phyloP scores from a whole-genome alignment of 2,113 vertebrate species.

The Petromus typicus region DNA sequence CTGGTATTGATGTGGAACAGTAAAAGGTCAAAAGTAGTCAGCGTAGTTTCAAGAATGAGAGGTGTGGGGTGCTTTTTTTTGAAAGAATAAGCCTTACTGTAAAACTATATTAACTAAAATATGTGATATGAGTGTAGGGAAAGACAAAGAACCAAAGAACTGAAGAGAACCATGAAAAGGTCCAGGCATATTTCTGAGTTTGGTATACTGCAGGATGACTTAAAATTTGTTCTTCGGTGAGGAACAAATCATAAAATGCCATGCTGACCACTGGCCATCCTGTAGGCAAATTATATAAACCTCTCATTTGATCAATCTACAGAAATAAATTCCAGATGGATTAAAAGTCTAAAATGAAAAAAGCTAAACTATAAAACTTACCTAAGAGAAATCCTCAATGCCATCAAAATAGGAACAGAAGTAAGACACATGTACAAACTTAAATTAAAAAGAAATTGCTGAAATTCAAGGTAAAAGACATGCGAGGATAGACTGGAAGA shows the following conservation, averaged over 20 bases:
- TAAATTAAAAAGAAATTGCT: conserved; percentile 23
- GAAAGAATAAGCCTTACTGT: background rate
- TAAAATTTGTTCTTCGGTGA: too few relatives aligned
- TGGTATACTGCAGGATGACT: background rate
- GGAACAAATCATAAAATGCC: conserved; percentile 40
- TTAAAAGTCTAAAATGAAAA: conserved; percentile 50
- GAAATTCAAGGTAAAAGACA: conserved; percentile 26
- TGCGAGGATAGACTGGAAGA: background rate
- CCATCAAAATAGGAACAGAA: conserved; percentile 36
- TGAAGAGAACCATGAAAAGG: background rate
- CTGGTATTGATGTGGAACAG: background rate
- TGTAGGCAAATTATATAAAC: conserved; percentile 6
- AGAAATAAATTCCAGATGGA: conserved; percentile 60
- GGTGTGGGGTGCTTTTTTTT: background rate
- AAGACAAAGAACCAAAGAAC: conserved; percentile 4
- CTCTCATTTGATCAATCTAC: conserved; percentile 31
- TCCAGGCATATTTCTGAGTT: background rate
- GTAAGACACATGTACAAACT: background rate
- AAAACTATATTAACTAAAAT: conserved; percentile 17
- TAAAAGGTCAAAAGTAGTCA: background rate
- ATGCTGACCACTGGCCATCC: background rate
- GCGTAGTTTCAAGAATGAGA: conserved; percentile 31
- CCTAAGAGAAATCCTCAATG: conserved; percentile 27
- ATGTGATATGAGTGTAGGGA: background rate
- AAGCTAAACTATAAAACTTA: conserved; percentile 42